phyloP scores from a whole-genome alignment of 1,140 invertebrate genomes.

The Brachionus rubens region DNA sequence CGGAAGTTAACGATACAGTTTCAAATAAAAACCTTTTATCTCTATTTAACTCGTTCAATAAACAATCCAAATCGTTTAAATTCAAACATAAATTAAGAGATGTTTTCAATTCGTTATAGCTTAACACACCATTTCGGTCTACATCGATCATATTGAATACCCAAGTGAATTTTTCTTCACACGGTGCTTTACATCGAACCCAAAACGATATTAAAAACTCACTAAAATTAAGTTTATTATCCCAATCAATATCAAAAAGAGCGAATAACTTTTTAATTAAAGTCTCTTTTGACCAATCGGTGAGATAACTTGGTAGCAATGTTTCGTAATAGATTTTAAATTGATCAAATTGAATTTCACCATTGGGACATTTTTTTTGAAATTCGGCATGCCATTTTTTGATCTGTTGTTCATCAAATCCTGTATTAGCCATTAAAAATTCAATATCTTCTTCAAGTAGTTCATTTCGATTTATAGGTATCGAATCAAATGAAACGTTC shows the following conservation, averaged over 20 bases:
- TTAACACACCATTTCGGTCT: conserved; percentile 17
- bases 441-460: conserved; percentile 23
- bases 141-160: conserved; percentile 41
- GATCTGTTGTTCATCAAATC: conserved; percentile 15
- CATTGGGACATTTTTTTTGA: conserved; percentile 30
- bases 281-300: background rate
- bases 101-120: background rate
- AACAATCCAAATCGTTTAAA: conserved; percentile 6
- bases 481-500: background rate
- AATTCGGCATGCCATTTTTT: conserved; percentile 34
- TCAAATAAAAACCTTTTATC: background rate
- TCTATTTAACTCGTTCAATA: conserved; percentile 10
- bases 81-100: background rate
- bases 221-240: conserved; percentile 38
- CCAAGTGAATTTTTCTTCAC: conserved; percentile 45
- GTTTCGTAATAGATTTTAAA: conserved; percentile 42
- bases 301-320: conserved; percentile 2
- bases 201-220: conserved; percentile 45
- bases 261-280: conserved; percentile 7
- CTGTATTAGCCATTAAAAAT: conserved; percentile 33
- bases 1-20: background rate
- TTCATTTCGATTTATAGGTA: background rate
- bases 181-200: conserved; percentile 34
- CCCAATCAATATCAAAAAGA: conserved; percentile 39
- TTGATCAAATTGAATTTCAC: conserved; percentile 25